Percentiles rank a stretch among this genome's conserved stretches.
phyloP scores from a whole-genome alignment of 2,113 vertebrate genomes.

The Burhinus oedicnemus region DNA sequence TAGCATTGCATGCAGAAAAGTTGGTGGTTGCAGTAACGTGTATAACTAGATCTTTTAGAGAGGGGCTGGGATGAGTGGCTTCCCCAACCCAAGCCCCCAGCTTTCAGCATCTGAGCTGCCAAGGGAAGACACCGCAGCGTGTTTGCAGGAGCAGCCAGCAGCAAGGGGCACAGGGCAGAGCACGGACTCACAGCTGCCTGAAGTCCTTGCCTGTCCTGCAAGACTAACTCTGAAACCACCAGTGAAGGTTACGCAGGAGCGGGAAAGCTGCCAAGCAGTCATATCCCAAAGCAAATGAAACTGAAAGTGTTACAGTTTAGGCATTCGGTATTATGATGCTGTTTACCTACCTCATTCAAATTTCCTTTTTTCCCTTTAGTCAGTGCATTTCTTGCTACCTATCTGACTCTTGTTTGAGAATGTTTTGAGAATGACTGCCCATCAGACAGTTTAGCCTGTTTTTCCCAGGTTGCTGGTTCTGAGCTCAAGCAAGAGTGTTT shows the following conservation, averaged over 20 bases:
- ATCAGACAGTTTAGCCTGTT: not conserved
- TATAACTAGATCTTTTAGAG: not conserved
- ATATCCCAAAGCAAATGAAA: not conserved
- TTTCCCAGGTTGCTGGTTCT: not conserved
- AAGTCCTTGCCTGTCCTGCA: not conserved
- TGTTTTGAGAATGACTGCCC: not conserved
- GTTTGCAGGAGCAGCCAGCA: not conserved
- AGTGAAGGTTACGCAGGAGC: not conserved
- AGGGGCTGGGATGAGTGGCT: not conserved
- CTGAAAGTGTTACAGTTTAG: not conserved
- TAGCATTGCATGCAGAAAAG: not conserved
- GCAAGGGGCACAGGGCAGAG: not conserved
- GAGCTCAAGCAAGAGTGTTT: not conserved
- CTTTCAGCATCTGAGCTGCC: not conserved
- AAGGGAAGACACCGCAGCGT: not conserved
- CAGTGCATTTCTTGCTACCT: not conserved
- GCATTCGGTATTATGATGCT: not conserved
- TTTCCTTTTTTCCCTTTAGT: not conserved
- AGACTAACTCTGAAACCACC: not conserved
- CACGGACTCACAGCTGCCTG: fast-evolving
- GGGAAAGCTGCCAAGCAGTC: not conserved
- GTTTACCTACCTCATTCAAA: not conserved
- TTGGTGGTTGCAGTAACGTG: not conserved
- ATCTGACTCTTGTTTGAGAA: not conserved
- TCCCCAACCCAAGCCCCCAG: fast-evolving